These are phyloP conservation scores for Amphiprion ocellaris DNA, from an alignment of 2,113 vertebrate species.

Conservation along the genomic window DNA sequence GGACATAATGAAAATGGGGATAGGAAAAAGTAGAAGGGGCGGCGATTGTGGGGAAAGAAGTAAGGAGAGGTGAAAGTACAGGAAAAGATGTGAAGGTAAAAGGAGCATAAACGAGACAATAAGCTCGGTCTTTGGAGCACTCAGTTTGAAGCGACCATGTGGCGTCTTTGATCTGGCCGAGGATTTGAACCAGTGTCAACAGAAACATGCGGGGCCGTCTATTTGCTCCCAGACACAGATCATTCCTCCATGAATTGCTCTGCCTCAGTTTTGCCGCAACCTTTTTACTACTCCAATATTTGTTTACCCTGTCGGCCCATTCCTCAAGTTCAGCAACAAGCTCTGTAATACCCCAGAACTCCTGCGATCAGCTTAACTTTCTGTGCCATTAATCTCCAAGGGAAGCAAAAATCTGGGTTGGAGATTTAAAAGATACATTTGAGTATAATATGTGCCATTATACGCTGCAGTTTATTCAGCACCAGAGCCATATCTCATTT, in stretches of 20 bases:
- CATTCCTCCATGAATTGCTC: slow-evolving; percentile 63
- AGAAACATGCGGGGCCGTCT: slow-evolving; percentile 66
- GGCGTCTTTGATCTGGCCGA: slow-evolving; percentile 77
- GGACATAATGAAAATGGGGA: slow-evolving; percentile 31
- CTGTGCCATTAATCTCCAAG: slow-evolving; percentile 35
- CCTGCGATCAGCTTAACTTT: slow-evolving; percentile 61
- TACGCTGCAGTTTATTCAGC: slow-evolving; percentile 30
- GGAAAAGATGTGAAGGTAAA: slow-evolving; percentile 53
- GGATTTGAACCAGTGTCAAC: slow-evolving; percentile 69
- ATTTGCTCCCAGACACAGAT: slow-evolving; percentile 71
- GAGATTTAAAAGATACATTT: slow-evolving; percentile 48
- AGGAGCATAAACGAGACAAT: slow-evolving; percentile 61
- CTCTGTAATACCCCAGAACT: slow-evolving; percentile 53
- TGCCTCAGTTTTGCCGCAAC: slow-evolving; percentile 42
- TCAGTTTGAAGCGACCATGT: slow-evolving; percentile 62
- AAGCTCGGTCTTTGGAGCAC: slow-evolving; percentile 40
- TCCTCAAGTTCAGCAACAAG: slow-evolving; percentile 60
- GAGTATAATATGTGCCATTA: slow-evolving; percentile 43
- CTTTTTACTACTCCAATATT: slow-evolving; percentile 64
- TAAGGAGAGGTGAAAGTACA: slow-evolving; percentile 48
- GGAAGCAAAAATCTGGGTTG: slow-evolving; percentile 25
- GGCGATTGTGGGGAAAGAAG: slow-evolving; percentile 40
- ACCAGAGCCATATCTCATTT: slow-evolving; percentile 28
- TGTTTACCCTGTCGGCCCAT: slow-evolving; percentile 68
- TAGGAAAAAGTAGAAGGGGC: slow-evolving; percentile 23